phyloP scores from a whole-genome alignment of 2,113 vertebrate genomes.

The pig (Sus scrofa) region T2T-Sscrofa CM000824.6:78102501-78103000 shows the following conservation, averaged over 20 bases:
- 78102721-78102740: not conserved
- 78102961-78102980: not conserved
- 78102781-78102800: not conserved
- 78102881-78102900: not conserved
- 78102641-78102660: not conserved
- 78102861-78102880: constrained; percentile 4
- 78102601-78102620: not conserved
- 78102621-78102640: not conserved
- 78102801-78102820: not conserved
- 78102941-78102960: constrained; percentile 23
- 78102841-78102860: constrained; percentile 48
- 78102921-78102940: constrained; percentile 11
- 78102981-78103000: not conserved
- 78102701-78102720: not conserved
- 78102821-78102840: constrained; percentile 14
- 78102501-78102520: not conserved
- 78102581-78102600: not conserved
- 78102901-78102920: not conserved
- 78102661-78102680: not conserved
- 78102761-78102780: constrained; percentile 34
- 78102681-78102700: not conserved
- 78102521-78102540: not conserved
- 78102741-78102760: constrained; percentile 19
- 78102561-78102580: not conserved
- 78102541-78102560: not conserved